Conservation (phyloP, 1,140 invertebrate genomes). For the Diplogasteroides magnus region DNA sequence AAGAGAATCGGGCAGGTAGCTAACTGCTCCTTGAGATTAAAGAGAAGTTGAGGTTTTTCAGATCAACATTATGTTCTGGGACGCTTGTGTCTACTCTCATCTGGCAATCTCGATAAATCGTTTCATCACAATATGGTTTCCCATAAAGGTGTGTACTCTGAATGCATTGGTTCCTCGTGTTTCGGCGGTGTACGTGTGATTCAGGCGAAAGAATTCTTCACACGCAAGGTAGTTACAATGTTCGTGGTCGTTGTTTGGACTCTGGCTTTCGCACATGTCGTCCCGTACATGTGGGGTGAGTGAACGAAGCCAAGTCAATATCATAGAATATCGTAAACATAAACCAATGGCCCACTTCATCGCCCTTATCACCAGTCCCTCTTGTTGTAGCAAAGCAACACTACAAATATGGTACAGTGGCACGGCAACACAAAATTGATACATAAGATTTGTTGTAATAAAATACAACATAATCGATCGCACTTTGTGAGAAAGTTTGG, state of each 20-base stretch:
- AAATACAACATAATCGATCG: too few relatives aligned
- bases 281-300: neutral
- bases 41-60: neutral
- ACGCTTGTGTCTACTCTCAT: neutral
- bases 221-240: neutral
- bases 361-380: too few relatives aligned
- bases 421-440: too few relatives aligned
- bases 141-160: neutral
- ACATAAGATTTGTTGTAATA: too few relatives aligned
- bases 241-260: neutral
- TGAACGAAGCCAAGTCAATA: too few relatives aligned
- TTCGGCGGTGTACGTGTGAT: too few relatives aligned
- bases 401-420: too few relatives aligned
- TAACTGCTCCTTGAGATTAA: neutral
- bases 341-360: too few relatives aligned
- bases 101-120: neutral
- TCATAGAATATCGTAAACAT: too few relatives aligned
- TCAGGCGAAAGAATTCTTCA: neutral
- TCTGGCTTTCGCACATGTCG: neutral
- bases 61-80: neutral
- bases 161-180: too few relatives aligned
- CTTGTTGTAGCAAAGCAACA: too few relatives aligned
- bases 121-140: neutral
- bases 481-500: too few relatives aligned
- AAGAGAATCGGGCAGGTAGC: neutral